Evolutionary conservation across 1,140 invertebrate species (phyloP), one percentile per base, ranked within the genome.

Genomic region (Monochamus saltuarius): DNA sequence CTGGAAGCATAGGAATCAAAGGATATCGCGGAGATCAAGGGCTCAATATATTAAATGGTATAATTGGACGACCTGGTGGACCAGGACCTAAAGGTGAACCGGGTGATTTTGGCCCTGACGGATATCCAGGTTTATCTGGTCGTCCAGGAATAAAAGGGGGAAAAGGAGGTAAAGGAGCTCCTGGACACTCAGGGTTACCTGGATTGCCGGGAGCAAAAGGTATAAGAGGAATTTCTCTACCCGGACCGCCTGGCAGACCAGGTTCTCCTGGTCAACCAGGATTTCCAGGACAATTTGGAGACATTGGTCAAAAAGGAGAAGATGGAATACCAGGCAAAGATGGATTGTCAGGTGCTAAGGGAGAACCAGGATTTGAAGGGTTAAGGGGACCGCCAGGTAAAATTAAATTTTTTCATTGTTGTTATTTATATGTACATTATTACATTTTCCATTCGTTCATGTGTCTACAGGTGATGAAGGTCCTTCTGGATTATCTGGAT

Each of bases 181-280:
- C 78, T 9, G 84, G 84, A 34, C 83, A 84, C 52, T 85, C 85
- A 66, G 89, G 89, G 55, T 80, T 86, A 57, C 74, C 79, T 59
- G 89, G 89, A 88, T 39, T 61, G 71, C 0, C 81, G 81, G 92
- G 92, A 9, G 42, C 56, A 8, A 69, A 71, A 61, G 77, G 79
- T 42, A 73, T 73, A 54, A 68, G 72, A 36, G 85, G 85, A 9
- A 73, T 78, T 10, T 81, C 87, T 62, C 37, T 64, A 4, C 71
- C 65, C 9, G 85, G 85, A 14, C 67, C 63, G 0, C 76, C 77
- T 42, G 85, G 85, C 2, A 78, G 77, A 46, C 68, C 78, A 19
- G 85, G 85, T 8, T 22, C 14, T 2, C 45, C 60, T 9, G 77
- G 82, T 17, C 13, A 53, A 19, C 53, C 68, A 16, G 78, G 91